Conservation (phyloP, 2,113 vertebrate genomes). For the Delphinus delphis region DNA sequence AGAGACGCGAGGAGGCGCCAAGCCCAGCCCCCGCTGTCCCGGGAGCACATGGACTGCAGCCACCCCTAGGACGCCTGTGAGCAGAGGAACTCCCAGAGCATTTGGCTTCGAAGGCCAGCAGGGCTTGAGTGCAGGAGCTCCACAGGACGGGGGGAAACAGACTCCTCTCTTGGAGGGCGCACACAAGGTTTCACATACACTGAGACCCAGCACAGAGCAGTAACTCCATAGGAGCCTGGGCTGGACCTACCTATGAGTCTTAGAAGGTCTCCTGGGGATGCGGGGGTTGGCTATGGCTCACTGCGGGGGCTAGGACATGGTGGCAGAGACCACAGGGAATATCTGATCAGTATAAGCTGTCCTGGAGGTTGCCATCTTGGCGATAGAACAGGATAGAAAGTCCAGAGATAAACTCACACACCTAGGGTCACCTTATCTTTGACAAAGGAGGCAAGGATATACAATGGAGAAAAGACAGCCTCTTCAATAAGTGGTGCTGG, state of each 20-base stretch:
- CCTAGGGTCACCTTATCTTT: background rate
- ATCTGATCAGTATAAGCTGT: background rate
- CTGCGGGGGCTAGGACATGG: background rate
- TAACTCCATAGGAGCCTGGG: no score
- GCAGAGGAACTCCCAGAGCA: background rate
- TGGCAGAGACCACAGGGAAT: background rate
- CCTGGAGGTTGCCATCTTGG: background rate
- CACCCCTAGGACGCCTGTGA: background rate
- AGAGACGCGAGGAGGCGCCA: background rate
- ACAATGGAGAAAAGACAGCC: background rate
- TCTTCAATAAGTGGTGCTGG: background rate
- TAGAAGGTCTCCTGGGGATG: background rate
- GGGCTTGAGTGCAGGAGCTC: background rate
- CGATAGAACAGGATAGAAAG: background rate
- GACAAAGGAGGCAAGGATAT: background rate
- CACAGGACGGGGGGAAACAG: background rate
- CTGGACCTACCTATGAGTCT: no score
- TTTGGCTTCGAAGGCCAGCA: background rate
- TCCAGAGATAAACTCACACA: background rate
- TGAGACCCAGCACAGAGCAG: no score
- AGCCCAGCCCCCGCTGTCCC: background rate
- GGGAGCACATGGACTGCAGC: background rate
- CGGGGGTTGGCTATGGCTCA: background rate
- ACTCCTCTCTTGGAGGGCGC: background rate
- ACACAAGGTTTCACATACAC: no score